Evolutionary conservation across 2,797 vertebrate genomes (phyloP), one percentile per base, ranked within the genome.

Genomic region (Tauraco hartlaubi): DNA sequence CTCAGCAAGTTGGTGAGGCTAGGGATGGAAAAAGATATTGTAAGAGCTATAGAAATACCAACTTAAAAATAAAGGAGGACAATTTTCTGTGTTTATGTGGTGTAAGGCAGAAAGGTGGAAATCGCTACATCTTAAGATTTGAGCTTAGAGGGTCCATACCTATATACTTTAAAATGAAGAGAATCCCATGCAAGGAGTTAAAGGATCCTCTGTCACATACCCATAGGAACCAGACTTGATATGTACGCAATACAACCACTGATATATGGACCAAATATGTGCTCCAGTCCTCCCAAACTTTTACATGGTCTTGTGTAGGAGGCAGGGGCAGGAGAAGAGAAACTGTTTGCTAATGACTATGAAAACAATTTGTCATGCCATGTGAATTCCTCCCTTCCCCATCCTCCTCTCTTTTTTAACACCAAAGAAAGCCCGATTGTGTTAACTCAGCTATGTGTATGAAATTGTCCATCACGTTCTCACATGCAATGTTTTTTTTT

Each of bases 131-230:
- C 31, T 37, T 35, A 35, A 74, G 16, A 7, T 76, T 62, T 59
- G 39, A 19, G 13, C 2, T 87, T 58, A 55, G n/a, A 48, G 51
- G 4, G 1, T 5, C 11, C 5, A 4, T 9, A 41, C 9, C 4
- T 85, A 21, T 8, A 29, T 18, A 62, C 51, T 61, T 79, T 59
- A 29, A 85, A 78, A 62, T 17, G 0, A 69, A 67, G 15, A 8
- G 10, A 51, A 26, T 2, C 2, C 18, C 6, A 2, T 2, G 2
- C 3, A 3, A 35, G 6, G 6, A 2, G 6, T 52, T 51, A 71
- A 75, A 68, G 12, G 15, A 21, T 59, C 86, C 37, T 41, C 19
- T 64, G 12, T 20, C 55, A 44, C 18, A 26, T 5, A 5, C 2
- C 11, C 9, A 54, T 37, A 69, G 22, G 20, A 80, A 41, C 26